Base-by-base conservation (phyloP, 2,888 invertebrate species). In the Malachius bipustulatus region DNA sequence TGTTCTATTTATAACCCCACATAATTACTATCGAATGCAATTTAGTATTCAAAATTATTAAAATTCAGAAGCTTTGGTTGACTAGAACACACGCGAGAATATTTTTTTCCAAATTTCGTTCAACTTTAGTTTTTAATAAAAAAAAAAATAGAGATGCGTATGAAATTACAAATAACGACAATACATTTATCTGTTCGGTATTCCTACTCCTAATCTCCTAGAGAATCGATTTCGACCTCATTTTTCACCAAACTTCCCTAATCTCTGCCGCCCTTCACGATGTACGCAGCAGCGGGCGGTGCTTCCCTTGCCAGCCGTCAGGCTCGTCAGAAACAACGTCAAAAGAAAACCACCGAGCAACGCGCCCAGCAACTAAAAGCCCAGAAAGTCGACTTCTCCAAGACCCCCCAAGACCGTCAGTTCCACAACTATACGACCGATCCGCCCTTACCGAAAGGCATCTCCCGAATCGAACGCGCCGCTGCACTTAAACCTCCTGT, bases 201-300 rank as follows among this genome's bases (percentile, higher is more conserved):
- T 8, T 32, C 32, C 14, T 11, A 32, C 26, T 32, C 19, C 32
- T 26, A 24, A 14, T 10, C 13, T 28, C 35, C 37, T 42, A 38
- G 37, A 42, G 14, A 30, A 30, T 9, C 30, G 6, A 30, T n/a
- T n/a, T n/a, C n/a, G n/a, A n/a, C n/a, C n/a, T n/a, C n/a, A n/a
- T n/a, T n/a, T n/a, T n/a, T n/a, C n/a, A n/a, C n/a, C n/a, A n/a
- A n/a, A n/a, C n/a, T n/a, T n/a, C n/a, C n/a, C n/a, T n/a, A n/a
- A n/a, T n/a, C n/a, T n/a, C n/a, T n/a, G n/a, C n/a, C n/a, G 47
- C n/a, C n/a, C n/a, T n/a, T n/a, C n/a, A 51, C 49, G 38, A 87
- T 87, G 85, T 87, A 85, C 73, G 85, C 85, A 59, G 85, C 85
- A 60, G 85, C 85, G 60, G 85, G 85, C 62, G 85, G 84, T 63